A percentile compares a stretch with the other conserved stretches of the same genome.
These are phyloP conservation scores for Galeopterus variegatus DNA, from an alignment of 2,113 vertebrate genomes.

Conservation along the genomic window DNA sequence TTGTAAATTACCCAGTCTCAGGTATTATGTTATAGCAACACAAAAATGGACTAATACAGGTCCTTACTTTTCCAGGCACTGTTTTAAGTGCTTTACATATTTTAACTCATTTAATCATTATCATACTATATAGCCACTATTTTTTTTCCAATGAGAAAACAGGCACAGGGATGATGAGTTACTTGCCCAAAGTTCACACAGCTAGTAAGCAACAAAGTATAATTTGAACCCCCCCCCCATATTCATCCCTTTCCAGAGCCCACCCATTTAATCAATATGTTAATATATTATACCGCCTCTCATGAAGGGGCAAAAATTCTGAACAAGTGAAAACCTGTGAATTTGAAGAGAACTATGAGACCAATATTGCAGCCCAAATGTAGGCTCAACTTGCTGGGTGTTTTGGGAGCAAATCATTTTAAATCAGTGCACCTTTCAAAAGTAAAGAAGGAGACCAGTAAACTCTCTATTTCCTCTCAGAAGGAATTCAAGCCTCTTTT, in stretches of 20 bases:
- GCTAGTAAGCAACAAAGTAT: not conserved
- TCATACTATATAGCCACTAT: too few species aligned
- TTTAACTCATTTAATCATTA: too few species aligned
- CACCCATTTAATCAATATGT: not conserved
- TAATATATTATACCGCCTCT: not conserved
- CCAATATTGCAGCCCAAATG: not conserved
- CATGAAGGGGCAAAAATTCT: not conserved
- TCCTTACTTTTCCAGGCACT: too few species aligned
- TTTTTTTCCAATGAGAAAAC: not conserved
- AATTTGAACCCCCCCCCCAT: not conserved
- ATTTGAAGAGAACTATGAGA: not conserved
- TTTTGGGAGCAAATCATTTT: not conserved
- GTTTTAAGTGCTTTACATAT: too few species aligned
- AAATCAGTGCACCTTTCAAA: not conserved
- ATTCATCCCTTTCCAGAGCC: not conserved
- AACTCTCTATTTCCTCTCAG: not conserved
- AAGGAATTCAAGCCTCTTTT: not conserved
- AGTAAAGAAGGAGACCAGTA: slow-evolving; percentile 24
- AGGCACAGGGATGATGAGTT: not conserved
- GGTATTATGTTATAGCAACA: too few species aligned
- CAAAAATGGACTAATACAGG: too few species aligned
- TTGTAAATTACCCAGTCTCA: too few species aligned
- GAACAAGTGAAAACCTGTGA: not conserved
- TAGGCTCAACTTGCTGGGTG: not conserved
- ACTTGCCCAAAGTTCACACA: not conserved